Evolutionary conservation across 2,888 invertebrate species (phyloP).

Genomic region (Leptinotarsa peninsularis): DNA sequence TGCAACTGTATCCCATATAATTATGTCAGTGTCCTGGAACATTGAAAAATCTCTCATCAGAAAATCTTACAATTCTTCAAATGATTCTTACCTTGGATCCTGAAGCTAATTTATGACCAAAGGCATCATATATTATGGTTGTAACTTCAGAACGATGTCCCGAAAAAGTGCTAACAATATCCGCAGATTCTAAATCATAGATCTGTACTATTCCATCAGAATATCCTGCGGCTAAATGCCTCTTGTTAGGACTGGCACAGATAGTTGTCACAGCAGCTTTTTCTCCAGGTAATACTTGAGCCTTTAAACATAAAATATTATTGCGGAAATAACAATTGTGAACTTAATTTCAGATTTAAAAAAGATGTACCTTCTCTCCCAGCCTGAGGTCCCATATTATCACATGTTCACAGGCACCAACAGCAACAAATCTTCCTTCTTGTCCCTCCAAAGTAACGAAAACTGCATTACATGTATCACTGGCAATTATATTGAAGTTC

Average conservation of each 20-base stretch:
- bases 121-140: conserved; percentile 82
- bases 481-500: conserved; percentile 89
- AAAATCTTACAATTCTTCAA: background rate
- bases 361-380: conserved; percentile 76
- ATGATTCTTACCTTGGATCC: conserved; percentile 78
- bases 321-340: no score
- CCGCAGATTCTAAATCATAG: conserved; percentile 81
- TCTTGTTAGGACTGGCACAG: conserved; percentile 80
- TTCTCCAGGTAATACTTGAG: conserved; percentile 83
- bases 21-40: conserved; percentile 88
- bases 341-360: background rate
- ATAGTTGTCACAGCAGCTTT: conserved; percentile 83
- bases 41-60: background rate
- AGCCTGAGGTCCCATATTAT: conserved; percentile 94
- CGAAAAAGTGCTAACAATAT: conserved; percentile 78
- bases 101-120: conserved; percentile 88
- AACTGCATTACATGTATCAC: conserved; percentile 81
- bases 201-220: conserved; percentile 88
- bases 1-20: conserved; percentile 94
- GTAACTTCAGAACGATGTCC: conserved; percentile 91
- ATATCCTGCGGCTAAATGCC: conserved; percentile 91
- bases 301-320: conserved; percentile 68
- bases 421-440: conserved; percentile 87
- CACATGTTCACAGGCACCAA: conserved; percentile 94
- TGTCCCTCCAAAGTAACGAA: conserved; percentile 83